Conservation (phyloP, 2,888 invertebrate species). For the Copidosoma aretas region DNA sequence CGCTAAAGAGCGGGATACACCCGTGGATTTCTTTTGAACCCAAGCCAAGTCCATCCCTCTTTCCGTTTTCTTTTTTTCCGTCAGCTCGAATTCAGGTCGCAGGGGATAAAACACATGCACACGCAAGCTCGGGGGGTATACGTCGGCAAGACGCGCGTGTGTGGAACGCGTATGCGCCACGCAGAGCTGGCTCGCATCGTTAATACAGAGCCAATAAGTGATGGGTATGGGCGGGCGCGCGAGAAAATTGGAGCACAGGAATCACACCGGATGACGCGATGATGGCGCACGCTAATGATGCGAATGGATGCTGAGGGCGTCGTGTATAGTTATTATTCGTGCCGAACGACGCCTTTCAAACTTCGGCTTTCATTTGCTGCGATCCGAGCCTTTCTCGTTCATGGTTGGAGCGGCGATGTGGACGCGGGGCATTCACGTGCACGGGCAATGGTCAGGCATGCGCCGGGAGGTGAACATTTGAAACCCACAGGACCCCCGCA, state of each 20-base stretch:
- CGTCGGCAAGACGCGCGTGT: not conserved
- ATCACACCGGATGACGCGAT: not conserved
- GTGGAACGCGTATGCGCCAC: not conserved
- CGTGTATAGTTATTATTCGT: too few relatives aligned
- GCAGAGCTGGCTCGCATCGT: not conserved
- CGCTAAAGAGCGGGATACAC: not conserved
- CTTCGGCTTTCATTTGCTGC: too few relatives aligned
- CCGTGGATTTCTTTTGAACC: not conserved
- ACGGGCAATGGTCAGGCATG: too few relatives aligned
- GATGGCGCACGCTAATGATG: not conserved
- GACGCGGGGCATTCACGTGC: too few relatives aligned
- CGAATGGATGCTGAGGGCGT: not conserved
- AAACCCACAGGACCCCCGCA: too few relatives aligned
- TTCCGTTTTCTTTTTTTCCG: not conserved
- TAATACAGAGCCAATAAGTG: not conserved
- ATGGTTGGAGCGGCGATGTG: too few relatives aligned
- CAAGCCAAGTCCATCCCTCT: not conserved
- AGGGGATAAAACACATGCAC: slow-evolving; percentile 2
- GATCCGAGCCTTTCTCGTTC: too few relatives aligned
- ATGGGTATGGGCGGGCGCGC: not conserved
- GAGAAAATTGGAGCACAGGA: not conserved
- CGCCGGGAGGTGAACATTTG: too few relatives aligned
- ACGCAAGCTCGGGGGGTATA: not conserved
- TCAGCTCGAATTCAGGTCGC: not conserved
- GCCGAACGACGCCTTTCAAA: too few relatives aligned